These are phyloP conservation scores for Euura saliciscinereae DNA, from an alignment of 1,140 invertebrate genomes.

Conservation along the genomic window DNA sequence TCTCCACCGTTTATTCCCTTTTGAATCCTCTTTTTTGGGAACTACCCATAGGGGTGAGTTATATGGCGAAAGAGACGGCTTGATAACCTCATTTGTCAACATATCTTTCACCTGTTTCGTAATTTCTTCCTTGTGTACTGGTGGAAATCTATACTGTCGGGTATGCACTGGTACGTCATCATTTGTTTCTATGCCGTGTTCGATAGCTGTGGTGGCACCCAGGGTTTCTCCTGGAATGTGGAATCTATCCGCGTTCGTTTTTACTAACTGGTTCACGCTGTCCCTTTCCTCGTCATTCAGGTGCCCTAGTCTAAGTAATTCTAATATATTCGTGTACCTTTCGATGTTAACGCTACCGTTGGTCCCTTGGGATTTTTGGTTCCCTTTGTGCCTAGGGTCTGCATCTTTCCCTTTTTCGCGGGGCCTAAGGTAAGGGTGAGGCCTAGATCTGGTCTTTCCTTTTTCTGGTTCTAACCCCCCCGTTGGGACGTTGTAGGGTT, in stretches of 20 bases:
- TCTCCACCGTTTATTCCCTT: too few species aligned
- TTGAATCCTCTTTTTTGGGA: too few species aligned
- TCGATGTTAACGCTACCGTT: too few species aligned
- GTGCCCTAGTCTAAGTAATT: constrained; percentile 20
- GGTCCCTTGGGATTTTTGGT: too few species aligned
- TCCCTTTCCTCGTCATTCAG: constrained; percentile 11
- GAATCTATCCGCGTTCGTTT: constrained; percentile 11
- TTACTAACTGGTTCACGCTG: constrained; percentile 12
- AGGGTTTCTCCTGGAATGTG: constrained; percentile 15
- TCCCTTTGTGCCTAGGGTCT: too few species aligned
- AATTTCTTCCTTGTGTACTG: too few species aligned
- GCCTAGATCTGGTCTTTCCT: too few species aligned
- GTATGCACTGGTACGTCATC: constrained; percentile 10
- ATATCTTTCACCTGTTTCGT: constrained; percentile 20
- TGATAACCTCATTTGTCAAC: constrained; percentile 18
- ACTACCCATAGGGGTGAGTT: constrained; percentile 17
- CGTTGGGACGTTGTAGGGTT: too few species aligned
- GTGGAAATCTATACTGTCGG: constrained; percentile 12
- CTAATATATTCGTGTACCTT: too few species aligned
- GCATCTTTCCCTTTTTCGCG: too few species aligned
- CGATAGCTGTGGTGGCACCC: background rate
- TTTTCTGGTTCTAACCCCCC: too few species aligned
- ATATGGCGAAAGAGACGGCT: constrained; percentile 15
- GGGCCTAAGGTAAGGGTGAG: too few species aligned
- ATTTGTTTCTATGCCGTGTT: constrained; percentile 10